Evolutionary conservation across 2,113 vertebrate genomes (phyloP).

Genomic region (Tragulus kanchil): DNA sequence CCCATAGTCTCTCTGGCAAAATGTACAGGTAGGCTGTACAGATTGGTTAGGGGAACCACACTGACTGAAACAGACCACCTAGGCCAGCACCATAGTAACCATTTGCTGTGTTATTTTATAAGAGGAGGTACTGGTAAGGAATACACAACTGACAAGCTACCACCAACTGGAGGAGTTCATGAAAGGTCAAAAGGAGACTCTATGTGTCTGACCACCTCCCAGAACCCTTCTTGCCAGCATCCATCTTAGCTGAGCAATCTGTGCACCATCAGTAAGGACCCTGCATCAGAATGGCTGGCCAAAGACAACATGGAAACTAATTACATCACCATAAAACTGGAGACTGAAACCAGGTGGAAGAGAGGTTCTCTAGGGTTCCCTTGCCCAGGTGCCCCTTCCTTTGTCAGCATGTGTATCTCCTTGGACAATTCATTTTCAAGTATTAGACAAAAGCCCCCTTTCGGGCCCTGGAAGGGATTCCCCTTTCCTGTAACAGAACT

Average conservation of each 20-base stretch:
- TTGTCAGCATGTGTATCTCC: background rate
- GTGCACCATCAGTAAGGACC: background rate
- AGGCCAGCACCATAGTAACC: background rate
- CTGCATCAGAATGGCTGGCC: background rate
- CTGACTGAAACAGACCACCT: background rate
- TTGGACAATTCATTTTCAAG: background rate
- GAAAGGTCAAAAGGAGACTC: background rate
- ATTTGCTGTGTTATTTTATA: background rate
- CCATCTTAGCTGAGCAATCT: background rate
- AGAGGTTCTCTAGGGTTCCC: background rate
- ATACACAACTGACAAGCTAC: background rate
- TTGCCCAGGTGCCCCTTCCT: background rate
- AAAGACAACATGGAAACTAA: background rate
- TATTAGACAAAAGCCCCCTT: background rate
- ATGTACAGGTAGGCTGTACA: background rate
- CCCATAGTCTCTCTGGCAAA: background rate
- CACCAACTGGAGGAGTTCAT: too few relatives aligned
- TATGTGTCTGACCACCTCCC: background rate
- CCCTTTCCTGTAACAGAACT: background rate
- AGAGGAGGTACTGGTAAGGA: background rate
- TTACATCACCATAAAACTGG: background rate
- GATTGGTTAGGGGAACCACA: background rate
- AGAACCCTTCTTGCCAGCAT: background rate
- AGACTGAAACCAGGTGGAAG: background rate
- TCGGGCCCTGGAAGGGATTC: background rate